Base-by-base conservation (phyloP, 2,113 vertebrate genomes). In the Plectropomus leopardus region DNA sequence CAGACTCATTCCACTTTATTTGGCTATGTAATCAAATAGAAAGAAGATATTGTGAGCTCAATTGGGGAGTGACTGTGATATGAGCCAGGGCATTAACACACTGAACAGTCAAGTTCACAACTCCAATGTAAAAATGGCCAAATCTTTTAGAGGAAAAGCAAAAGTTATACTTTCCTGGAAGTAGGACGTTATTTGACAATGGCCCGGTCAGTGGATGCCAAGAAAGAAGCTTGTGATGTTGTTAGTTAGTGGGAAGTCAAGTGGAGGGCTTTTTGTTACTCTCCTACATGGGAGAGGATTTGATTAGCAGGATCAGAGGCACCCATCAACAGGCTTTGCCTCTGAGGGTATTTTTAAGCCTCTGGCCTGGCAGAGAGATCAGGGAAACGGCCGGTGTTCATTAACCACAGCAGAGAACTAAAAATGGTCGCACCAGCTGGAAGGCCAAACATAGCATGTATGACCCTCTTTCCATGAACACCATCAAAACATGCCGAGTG, bases 331-430 rank as follows among this genome's bases (percentile, higher is more conserved):
- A 11, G 55, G 26, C 32, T 85, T 85, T 54, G 72, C 57, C 84
- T 85, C 77, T 67, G 82, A 71, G 85, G 66, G 45, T 85, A 82
- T 81, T 93, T 93, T 91, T 78, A 86, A 88, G 77, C 40, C 65
- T 55, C 60, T 55, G 66, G 82, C 63, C 51, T 84, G 82, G 86
- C 82, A 75, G 67, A 67, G 63, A 73, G 88, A 84, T 84, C 78
- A 80, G 84, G 88, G 86, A 87, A 90, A 85, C 40, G 79, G 48
- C 81, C 76, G 24, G 76, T 40, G 72, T 87, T 90, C 86, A 85
- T 92, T 82, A 87, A 92, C 80, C 73, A 86, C 88, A 86, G 88
- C 81, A 85, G 75, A 86, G 69, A 67, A 80, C 88, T 93, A 92
- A 92, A 92, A 84, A 85, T 75, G 85, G 69, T 73, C 16, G 8